These are phyloP conservation scores for Nothoprocta pentlandii DNA, from an alignment of 2,113 vertebrate genomes.

Conservation along the genomic window DNA sequence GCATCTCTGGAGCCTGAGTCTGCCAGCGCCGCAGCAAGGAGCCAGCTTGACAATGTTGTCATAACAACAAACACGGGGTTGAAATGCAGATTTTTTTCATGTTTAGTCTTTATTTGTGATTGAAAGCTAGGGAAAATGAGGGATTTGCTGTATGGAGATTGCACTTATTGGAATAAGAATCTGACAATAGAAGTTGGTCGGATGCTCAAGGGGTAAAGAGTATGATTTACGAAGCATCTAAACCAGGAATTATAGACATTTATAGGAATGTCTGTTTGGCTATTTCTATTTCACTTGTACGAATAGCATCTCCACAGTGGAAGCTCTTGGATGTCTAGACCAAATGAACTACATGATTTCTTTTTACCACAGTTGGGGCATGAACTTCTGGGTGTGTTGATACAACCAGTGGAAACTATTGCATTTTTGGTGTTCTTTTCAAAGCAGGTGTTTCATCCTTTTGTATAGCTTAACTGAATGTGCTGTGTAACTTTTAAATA, in stretches of 20 bases:
- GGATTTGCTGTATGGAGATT: constrained; percentile 39
- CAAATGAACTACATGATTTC: neutral
- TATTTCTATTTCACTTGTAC: constrained; percentile 3
- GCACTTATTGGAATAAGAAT: constrained; percentile 55
- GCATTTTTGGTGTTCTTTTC: neutral
- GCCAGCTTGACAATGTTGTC: constrained; percentile 74
- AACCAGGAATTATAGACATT: constrained; percentile 21
- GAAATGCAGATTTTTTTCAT: constrained; percentile 77
- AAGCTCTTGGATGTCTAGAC: neutral
- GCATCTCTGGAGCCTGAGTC: constrained; percentile 33
- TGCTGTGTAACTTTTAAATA: neutral
- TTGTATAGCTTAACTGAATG: neutral
- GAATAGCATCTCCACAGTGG: neutral
- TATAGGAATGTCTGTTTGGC: constrained; percentile 21
- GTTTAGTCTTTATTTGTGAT: constrained; percentile 47
- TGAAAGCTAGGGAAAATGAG: constrained; percentile 54
- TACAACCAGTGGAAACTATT: neutral
- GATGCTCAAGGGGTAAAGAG: constrained; percentile 52
- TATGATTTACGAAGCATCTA: constrained; percentile 44
- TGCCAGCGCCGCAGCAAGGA: constrained; percentile 4
- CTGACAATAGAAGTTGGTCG: constrained; percentile 55
- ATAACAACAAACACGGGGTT: constrained; percentile 80
- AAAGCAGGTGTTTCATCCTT: neutral
- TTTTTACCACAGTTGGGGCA: neutral
- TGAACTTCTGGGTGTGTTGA: rapidly evolving